Conservation (phyloP, 2,888 invertebrate genomes). For the Keiferia lycopersicella region DNA sequence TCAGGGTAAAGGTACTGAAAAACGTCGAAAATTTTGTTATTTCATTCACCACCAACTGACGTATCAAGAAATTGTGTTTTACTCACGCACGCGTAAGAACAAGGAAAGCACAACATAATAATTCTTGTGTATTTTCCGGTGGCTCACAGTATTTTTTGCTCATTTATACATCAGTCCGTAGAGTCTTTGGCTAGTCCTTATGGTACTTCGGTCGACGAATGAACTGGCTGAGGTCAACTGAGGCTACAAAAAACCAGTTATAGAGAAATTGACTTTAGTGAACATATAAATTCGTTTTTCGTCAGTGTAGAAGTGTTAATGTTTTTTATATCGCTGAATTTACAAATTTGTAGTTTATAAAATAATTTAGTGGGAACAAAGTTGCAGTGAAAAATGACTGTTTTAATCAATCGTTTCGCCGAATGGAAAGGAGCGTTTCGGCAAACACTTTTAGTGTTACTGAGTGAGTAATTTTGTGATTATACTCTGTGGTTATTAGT, state of each 20-base stretch:
- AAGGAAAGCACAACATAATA: constrained; percentile 11
- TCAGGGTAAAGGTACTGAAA: not conserved
- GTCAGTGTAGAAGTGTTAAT: not conserved
- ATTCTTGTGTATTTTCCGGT: constrained; percentile 10
- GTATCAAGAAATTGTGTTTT: not conserved
- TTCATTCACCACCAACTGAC: not conserved
- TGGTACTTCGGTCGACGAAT: not conserved
- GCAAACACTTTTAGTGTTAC: constrained; percentile 14
- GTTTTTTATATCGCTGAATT: too few species aligned
- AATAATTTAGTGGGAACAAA: too few species aligned
- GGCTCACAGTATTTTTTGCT: not conserved
- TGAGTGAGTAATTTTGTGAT: constrained; percentile 4
- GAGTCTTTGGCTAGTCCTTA: not conserved
- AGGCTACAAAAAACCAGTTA: not conserved
- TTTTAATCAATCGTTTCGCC: not conserved
- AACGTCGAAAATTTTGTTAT: not conserved
- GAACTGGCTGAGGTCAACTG: not conserved
- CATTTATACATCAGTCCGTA: not conserved
- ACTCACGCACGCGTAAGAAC: not conserved
- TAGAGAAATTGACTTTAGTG: not conserved
- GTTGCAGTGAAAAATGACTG: not conserved
- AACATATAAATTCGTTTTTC: not conserved
- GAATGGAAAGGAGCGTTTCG: constrained; percentile 9
- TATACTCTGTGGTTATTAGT: too few species aligned
- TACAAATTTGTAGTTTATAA: too few species aligned